Base-by-base conservation (phyloP, 2,113 vertebrate genomes). In the Ctenomys sociabilis region DNA sequence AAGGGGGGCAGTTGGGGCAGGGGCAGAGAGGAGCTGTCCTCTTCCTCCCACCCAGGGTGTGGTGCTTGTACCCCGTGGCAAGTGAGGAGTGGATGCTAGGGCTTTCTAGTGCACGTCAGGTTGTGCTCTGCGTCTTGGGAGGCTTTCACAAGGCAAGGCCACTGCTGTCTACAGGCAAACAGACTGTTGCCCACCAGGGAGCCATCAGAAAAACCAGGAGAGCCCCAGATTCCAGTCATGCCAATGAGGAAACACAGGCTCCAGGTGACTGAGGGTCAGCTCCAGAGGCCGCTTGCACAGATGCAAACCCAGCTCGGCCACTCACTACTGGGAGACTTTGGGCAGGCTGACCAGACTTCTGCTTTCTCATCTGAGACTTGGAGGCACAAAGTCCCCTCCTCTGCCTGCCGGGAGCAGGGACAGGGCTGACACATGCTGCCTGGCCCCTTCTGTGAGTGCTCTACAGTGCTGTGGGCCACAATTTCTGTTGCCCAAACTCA, bases 341-440 rank as follows among this genome's bases (percentile, higher is more conserved):
- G n/a, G 32, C 9, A 26, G 70, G 52, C n/a, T 2, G 17, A 0
- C 6, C 52, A 35, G 0, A 1, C 66, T 43, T 73, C 1, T 7
- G 11, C 17, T 77, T 78, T 52, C 72, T 64, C 12, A 3, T 22
- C 52, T 57, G 1, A 40, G 16, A 59, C 19, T 22, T 4, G 24
- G 59, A 61, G 45, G 35, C 21, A 22, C 1, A 22, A 40, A 8
- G 81, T 4, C n/a, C 45, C 13, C 11, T 73, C 64, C 0, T 0
- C 2, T 16, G 85, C 61, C 0, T 5, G 32, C 24, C 0, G 13
- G 10, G 45, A 43, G 89, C 57, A 12, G 0, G 24, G 24, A 35
- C 17, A 0, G 4, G 3, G 35, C 37, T n/a, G 40, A 30, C 0
- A 0, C 1, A 52, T 1, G 0, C 68, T 37, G 16, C 1, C 16